Base-by-base conservation (phyloP, 2,888 invertebrate species). In the Macropis europaea region DNA sequence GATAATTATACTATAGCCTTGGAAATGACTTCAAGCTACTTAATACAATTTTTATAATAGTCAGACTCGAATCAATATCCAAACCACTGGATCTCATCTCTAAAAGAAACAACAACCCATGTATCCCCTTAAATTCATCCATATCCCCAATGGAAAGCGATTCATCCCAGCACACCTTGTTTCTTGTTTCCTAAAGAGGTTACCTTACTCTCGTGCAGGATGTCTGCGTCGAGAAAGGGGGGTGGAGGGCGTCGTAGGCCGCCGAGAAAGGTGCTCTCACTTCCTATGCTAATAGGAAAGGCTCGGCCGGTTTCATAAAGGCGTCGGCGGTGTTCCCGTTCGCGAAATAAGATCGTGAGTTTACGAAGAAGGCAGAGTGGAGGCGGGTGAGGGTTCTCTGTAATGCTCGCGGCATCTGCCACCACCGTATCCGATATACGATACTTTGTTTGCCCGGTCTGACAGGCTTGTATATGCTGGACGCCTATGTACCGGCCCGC, bases 321-420 rank as follows among this genome's bases (percentile, higher is more conserved):
- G 77, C 77, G 73, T 47, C 64, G 71, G 61, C 53, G 60, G 62
- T 72, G 59, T 71, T 56, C 69, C 74, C 45, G 60, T 54, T 67
- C 66, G 73, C 74, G 61, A 79, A 84, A 85, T 84, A 83, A 84
- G 83, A 83, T 60, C 54, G 68, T 57, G 60, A 71, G 76, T 73
- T 68, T 76, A 67, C 76, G 63, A 45, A 47, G 60, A 63, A 70
- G 61, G 34, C 43, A 47, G 34, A 50, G 36, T 50, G 47, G 36
- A 36, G 53, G 7, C 6, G 19, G 54, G 36, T 19, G 22, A 54
- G 59, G 56, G 73, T 70, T 69, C 57, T 67, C 74, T 74, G 84
- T 84, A 84, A 84, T 84, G 82, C 83, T 68, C 77, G 73, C 76
- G 84, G 82, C 86, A 86, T 85, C 86, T 86, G 84, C 76, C 77